Evolutionary conservation across 2,888 invertebrate species (phyloP).

Genomic region (Periphyllus acericola): DNA sequence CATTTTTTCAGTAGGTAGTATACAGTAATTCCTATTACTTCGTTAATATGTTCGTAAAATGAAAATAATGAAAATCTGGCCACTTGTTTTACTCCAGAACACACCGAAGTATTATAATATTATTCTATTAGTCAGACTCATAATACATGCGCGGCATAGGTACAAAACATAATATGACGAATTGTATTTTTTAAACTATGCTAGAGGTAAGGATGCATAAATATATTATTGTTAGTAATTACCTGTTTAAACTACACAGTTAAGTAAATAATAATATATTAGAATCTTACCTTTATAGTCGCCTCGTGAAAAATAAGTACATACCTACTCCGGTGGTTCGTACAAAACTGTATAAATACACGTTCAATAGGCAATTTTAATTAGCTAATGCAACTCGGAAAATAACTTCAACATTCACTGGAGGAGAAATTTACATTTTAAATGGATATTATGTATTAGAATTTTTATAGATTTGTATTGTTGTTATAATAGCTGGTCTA

Average conservation of each 20-base stretch:
- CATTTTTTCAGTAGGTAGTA: neutral
- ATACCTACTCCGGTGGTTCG: neutral
- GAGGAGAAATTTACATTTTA: slow-evolving; percentile 46
- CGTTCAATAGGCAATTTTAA: slow-evolving; percentile 13
- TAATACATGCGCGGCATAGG: neutral
- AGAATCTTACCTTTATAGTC: neutral
- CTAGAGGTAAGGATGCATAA: neutral
- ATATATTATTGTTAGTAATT: neutral
- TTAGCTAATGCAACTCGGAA: neutral
- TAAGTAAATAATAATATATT: neutral
- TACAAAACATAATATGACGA: neutral
- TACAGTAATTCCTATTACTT: neutral
- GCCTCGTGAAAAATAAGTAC: neutral
- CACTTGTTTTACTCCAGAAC: neutral
- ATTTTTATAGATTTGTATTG: neutral
- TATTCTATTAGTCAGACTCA: neutral
- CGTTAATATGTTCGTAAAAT: neutral
- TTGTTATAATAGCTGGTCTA: neutral
- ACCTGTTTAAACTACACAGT: neutral
- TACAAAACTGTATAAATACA: neutral
- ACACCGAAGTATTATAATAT: neutral
- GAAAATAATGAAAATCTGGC: neutral
- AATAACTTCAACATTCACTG: neutral
- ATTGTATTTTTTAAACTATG: neutral
- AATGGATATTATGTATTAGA: neutral